Evolutionary conservation across 2,888 invertebrate species (phyloP), one percentile per base, ranked within the genome.

Genomic region (Cremastobaeus sp.): DNA sequence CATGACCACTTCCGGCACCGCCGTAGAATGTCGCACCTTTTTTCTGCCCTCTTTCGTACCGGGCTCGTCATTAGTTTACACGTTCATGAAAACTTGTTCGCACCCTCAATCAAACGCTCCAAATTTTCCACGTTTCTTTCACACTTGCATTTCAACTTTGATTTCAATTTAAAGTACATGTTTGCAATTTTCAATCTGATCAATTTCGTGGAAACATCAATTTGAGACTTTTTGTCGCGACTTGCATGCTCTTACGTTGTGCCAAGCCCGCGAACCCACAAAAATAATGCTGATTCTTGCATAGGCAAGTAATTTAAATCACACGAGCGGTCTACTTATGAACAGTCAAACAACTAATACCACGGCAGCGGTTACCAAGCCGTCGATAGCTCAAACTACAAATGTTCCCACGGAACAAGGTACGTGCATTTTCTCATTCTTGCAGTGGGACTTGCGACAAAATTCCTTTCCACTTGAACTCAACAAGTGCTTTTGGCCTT

Each of bases 221-320:
- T n/a, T n/a, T n/a, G n/a, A n/a, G n/a, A n/a, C n/a, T 43, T 43
- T 20, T 14, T 17, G 32, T 47, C 18, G 32, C 30, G 32, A 35
- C 17, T 11, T 20, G 43, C 43, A 43, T 43, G 20, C 2, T 32
- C 32, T 8, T 11, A 12, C 11, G 11, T 32, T 30, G 34, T 17
- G 12, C 2, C 2, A 12, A 50, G 9, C 18, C 21, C 25, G 12
- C 14, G 39, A 47, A 48, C 41, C 32, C 3, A 41, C 17, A 57
- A 66, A 48, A 48, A 68, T 66, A 54, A 62, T 68, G 15, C 50
- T 76, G 14, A 70, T 76, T 66, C 62, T 69, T 59, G 64, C 41
- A 30, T 81, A 87, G 87, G 86, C 85, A 79, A 77, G 85, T 54
- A 79, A 83, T 68, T 78, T 85, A 77, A 87, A 87, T 83, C 87